phyloP scores from a whole-genome alignment of 2,113 vertebrate species.

The Pavo muticus region DNA sequence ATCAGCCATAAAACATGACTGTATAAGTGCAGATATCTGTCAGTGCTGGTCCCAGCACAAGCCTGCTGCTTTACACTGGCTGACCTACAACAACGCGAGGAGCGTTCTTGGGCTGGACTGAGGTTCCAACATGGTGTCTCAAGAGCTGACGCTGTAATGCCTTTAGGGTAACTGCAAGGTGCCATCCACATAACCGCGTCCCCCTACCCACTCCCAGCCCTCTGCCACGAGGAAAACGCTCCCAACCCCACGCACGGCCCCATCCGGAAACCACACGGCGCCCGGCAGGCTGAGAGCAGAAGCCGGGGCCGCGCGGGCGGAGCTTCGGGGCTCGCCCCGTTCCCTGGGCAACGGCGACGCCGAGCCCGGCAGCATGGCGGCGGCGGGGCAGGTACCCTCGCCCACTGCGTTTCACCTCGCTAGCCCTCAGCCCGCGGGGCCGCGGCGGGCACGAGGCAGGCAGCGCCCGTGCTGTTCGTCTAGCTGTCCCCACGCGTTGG shows the following conservation, averaged over 20 bases:
- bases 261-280: background rate
- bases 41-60: background rate
- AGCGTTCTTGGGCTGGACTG: background rate
- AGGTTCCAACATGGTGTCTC: background rate
- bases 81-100: background rate
- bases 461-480: too few relatives aligned
- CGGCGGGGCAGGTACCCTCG: background rate
- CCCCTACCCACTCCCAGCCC: too few relatives aligned
- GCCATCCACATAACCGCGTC: background rate
- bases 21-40: background rate
- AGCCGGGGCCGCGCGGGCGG: background rate
- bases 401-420: rapidly evolving
- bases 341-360: background rate
- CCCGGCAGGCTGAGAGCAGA: rapidly evolving
- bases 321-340: background rate
- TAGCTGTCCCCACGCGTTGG: background rate
- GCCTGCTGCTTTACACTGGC: background rate
- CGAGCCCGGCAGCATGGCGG: background rate
- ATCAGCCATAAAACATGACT: background rate
- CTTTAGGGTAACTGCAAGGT: background rate
- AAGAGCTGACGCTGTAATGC: background rate
- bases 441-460: background rate
- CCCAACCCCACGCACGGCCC: too few relatives aligned
- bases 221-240: too few relatives aligned
- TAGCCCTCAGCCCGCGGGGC: background rate